Evolutionary conservation across 2,888 invertebrate species (phyloP), one percentile per base, ranked within the genome.

Genomic region (Morpho deidamia): DNA sequence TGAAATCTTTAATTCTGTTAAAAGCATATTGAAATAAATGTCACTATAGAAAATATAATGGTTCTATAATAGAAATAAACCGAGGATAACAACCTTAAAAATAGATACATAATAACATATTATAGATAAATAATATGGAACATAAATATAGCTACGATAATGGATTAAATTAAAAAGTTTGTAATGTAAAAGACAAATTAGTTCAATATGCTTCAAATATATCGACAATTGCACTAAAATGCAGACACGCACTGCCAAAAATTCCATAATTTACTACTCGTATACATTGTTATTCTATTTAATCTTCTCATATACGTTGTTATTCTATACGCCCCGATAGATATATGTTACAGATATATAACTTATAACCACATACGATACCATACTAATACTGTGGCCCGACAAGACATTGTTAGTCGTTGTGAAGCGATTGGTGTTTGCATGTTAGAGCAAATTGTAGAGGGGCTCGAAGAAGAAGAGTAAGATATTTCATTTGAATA

Each of bases 371-470:
- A 85, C 87, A 88, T 87, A 87, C 88, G 81, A 81, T 75, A 89
- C 89, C 87, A 81, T 78, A 78, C 81, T 82, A 83, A 81, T 82
- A 81, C 78, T 81, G 80, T 83, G 82, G 81, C 83, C 88, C 86
- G 72, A 72, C 81, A 84, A 87, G 82, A 85, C 83, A 80, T 71
- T 87, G 90, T 90, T 90, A 90, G 90, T 90, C 81, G 82, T 78
- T 81, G 89, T 84, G 83, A 89, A 90, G 90, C 90, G 90, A 90
- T 90, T 73, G 83, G 90, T 90, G 90, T 90, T 90, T 90, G 90
- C 90, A 90, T 90, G 90, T 90, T 90, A 90, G 90, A 81, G 88
- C 90, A 90, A 87, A 84, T 85, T 87, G 83, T 85, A 87, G 78
- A 83, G 74, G 84, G 83, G 74, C 78, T 72, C 57, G 52, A 52